Base-by-base conservation (phyloP, 2,113 vertebrate species). In the Caloenas nicobarica region DNA sequence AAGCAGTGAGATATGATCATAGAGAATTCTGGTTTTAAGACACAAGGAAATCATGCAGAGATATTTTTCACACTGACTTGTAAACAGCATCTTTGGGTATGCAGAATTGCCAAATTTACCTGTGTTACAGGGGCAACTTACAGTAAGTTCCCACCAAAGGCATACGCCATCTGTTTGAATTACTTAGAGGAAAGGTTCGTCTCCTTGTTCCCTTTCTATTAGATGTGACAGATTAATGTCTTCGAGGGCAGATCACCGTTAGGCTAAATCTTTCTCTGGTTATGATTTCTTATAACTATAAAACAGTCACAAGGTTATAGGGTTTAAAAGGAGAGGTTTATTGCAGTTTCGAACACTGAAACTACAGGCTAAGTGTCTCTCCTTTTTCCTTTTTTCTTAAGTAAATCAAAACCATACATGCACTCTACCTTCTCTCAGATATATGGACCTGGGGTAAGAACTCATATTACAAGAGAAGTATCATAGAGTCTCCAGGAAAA, bases 271-370 rank as follows among this genome's bases (percentile, higher is more conserved):
- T 91, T 91, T 96, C 70, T 54, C 86, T 94, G 93, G 91, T 96
- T 96, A 94, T 96, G 86, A 89, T 96, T 94, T 84, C 85, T 76
- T 94, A 91, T 93, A 94, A 88, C 91, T 95, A 78, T 97, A 95
- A 97, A 96, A 93, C 89, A 97, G 94, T 94, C 91, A 91, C 65
- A 82, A 84, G 79, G 92, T 96, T 93, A 86, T 79, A 46, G 40
- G 44, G 10, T 93, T 93, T 93, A 96, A 85, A 92, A 95, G 95
- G 80, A 88, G 91, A 96, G 79, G 88, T 92, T 97, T 96, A 96
- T 93, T 92, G 68, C 86, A 24, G 53, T 91, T 96, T 96, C 91
- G 76, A 96, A 7, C 42, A 40, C 81, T 36, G 70, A 74, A 93
- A 81, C 74, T 87, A 76, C 33, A 83, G 44, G 81, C 72, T 76